phyloP scores from a whole-genome alignment of 2,888 invertebrate species.

The Idaea aversata region DNA sequence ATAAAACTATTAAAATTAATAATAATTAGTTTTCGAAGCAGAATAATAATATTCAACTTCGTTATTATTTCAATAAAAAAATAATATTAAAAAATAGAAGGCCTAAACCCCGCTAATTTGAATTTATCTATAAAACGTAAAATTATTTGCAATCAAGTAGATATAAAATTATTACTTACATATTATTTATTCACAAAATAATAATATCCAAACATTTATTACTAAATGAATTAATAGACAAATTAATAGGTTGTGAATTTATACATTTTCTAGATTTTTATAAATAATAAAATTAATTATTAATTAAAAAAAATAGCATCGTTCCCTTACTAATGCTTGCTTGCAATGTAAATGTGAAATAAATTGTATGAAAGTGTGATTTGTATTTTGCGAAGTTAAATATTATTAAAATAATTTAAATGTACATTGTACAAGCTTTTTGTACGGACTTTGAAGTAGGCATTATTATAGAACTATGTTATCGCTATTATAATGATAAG shows the following conservation, averaged over 20 bases:
- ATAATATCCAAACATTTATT: slow-evolving; percentile 33
- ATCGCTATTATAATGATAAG: too few species aligned
- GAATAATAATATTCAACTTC: slow-evolving; percentile 18
- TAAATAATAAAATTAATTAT: slow-evolving; percentile 62
- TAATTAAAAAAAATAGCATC: slow-evolving; percentile 46
- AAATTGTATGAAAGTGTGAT: slow-evolving; percentile 19
- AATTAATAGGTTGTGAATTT: slow-evolving; percentile 80
- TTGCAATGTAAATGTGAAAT: slow-evolving; percentile 36
- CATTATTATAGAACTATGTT: too few species aligned
- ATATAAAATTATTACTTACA: slow-evolving; percentile 34
- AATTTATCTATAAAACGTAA: slow-evolving; percentile 27
- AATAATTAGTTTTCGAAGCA: slow-evolving; percentile 7
- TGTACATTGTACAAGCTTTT: too few species aligned
- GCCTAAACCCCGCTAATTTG: slow-evolving; percentile 49
- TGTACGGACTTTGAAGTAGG: too few species aligned
- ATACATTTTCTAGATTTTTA: slow-evolving; percentile 79
- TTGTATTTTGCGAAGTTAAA: neutral
- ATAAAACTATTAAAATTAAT: slow-evolving; percentile 17
- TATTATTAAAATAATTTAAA: neutral
- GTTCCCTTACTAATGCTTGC: slow-evolving; percentile 48
- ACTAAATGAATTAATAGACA: slow-evolving; percentile 60
- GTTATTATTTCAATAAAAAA: slow-evolving; percentile 18
- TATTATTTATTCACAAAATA: slow-evolving; percentile 38
- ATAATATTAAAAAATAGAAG: slow-evolving; percentile 39
- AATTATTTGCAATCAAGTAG: slow-evolving; percentile 42